These are phyloP conservation scores for Heliornis fulica DNA, from an alignment of 2,113 vertebrate species.

Conservation along the genomic window DNA sequence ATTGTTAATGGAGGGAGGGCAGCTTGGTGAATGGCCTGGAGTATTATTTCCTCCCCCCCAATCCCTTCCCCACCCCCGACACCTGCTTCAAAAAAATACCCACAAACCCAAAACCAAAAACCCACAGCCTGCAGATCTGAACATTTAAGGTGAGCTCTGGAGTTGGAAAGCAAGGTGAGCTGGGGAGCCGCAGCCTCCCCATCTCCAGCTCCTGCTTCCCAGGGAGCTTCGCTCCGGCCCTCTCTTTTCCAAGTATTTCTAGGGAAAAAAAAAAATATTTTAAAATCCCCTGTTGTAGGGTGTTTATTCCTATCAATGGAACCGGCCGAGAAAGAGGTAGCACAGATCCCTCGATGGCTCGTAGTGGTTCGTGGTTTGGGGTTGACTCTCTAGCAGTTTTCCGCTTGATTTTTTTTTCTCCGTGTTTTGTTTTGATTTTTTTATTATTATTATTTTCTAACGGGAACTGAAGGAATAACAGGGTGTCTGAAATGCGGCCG, in stretches of 20 bases:
- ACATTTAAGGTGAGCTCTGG: not conserved
- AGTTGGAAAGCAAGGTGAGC: not conserved
- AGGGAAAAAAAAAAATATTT: not conserved
- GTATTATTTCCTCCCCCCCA: not conserved
- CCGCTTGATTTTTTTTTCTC: not conserved
- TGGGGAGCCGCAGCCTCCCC: not conserved
- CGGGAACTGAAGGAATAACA: not conserved
- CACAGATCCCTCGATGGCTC: not conserved
- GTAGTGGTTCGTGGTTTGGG: not conserved
- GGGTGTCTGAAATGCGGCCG: not conserved
- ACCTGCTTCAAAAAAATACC: conserved; percentile 44
- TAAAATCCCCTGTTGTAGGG: not conserved
- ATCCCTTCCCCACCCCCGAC: too few relatives aligned
- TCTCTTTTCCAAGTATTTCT: not conserved
- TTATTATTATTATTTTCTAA: conserved; percentile 1
- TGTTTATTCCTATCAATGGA: not conserved
- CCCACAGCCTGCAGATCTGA: not conserved
- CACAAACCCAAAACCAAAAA: too few relatives aligned
- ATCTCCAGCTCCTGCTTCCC: not conserved
- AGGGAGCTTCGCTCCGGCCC: not conserved
- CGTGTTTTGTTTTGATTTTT: not conserved
- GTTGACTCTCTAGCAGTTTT: not conserved
- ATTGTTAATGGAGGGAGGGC: not conserved
- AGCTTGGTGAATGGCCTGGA: not conserved
- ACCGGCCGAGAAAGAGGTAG: not conserved